These are phyloP conservation scores for Alloscopus bannaensis DNA, from an alignment of 2,888 invertebrate genomes.

Conservation along the genomic window DNA sequence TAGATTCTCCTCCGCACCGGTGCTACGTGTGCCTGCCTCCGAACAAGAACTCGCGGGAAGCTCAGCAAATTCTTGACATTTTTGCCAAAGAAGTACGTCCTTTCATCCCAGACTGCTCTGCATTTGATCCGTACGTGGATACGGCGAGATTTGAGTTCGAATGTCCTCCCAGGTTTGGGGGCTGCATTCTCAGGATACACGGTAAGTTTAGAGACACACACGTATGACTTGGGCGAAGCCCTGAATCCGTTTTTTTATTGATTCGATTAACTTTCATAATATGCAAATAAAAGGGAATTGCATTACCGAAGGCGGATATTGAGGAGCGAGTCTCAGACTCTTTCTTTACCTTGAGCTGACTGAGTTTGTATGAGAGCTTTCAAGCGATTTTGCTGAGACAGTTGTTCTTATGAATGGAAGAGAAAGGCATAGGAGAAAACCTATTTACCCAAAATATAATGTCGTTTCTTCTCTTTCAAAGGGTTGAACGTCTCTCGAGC, in stretches of 20 bases:
- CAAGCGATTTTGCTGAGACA: too few species aligned
- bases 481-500: constrained; percentile 68
- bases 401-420: too few species aligned
- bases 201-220: constrained; percentile 56
- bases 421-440: too few species aligned
- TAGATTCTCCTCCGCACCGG: constrained; percentile 39
- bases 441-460: too few species aligned
- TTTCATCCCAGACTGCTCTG: constrained; percentile 63
- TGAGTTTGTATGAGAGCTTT: too few species aligned
- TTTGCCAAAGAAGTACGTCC: constrained; percentile 57
- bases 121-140: constrained; percentile 57
- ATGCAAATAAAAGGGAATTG: background rate
- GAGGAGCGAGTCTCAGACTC: too few species aligned
- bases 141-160: constrained; percentile 61
- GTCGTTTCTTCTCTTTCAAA: constrained; percentile 46
- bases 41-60: constrained; percentile 57
- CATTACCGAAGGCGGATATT: background rate
- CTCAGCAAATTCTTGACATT: constrained; percentile 61
- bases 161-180: constrained; percentile 62
- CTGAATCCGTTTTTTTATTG: constrained; percentile 3
- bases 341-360: too few species aligned
- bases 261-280: constrained; percentile 5
- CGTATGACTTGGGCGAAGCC: too few species aligned
- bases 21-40: constrained; percentile 71
- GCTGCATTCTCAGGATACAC: constrained; percentile 67